These are phyloP conservation scores for Pedetes capensis DNA, from an alignment of 2,113 vertebrate species.

Conservation along the genomic window DNA sequence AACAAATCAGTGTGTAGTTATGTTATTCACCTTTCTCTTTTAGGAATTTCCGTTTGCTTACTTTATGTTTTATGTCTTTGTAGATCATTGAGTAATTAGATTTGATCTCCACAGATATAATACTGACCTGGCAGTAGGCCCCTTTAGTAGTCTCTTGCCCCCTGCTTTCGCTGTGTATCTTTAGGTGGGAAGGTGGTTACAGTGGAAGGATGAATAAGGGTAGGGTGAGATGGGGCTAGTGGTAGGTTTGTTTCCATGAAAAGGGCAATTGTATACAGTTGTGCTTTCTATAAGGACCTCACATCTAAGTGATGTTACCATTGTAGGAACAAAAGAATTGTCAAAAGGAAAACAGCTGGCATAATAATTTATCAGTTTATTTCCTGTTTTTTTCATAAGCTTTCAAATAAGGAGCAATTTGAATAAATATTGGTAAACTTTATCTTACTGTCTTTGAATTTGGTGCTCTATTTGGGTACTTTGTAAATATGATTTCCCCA, in stretches of 20 bases:
- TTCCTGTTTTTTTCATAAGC: not conserved
- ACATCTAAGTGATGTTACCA: not conserved
- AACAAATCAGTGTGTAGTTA: not conserved
- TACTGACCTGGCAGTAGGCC: not conserved
- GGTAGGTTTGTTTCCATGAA: not conserved
- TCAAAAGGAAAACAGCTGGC: not conserved
- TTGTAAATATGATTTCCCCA: not conserved
- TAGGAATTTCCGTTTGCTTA: not conserved
- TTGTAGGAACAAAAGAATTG: not conserved
- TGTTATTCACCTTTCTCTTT: not conserved
- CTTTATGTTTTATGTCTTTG: not conserved
- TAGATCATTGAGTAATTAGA: not conserved
- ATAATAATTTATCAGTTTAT: not conserved
- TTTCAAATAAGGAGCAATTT: not conserved
- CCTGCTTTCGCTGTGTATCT: too few relatives aligned
- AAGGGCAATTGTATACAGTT: not conserved
- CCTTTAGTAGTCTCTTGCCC: not conserved
- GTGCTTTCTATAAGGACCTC: not conserved
- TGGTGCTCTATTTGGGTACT: not conserved
- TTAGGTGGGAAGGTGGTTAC: not conserved
- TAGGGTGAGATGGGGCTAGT: not conserved
- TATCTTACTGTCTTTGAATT: not conserved
- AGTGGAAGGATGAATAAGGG: not conserved
- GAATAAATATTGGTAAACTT: not conserved
- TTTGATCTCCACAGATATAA: not conserved